Percentiles rank a stretch among this genome's conserved stretches.
phyloP scores from a whole-genome alignment of 2,888 invertebrate genomes.

The Blastobasis lacticolella region DNA sequence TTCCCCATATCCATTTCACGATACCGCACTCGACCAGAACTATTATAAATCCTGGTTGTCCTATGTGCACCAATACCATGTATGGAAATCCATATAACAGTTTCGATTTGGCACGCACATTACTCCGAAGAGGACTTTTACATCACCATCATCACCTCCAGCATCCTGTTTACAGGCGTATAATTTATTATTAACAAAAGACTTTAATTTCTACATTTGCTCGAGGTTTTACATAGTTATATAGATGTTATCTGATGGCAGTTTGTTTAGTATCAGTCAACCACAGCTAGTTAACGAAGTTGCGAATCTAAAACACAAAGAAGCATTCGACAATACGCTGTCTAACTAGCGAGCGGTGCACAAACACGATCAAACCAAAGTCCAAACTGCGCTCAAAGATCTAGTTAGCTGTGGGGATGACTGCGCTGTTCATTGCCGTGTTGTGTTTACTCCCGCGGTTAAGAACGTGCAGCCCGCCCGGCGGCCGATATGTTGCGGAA shows the following conservation, averaged over 20 bases:
- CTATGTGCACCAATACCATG: no score
- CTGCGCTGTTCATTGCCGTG: slow-evolving; percentile 44
- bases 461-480: slow-evolving; percentile 24
- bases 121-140: no score
- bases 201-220: neutral
- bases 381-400: slow-evolving; percentile 66
- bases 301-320: slow-evolving; percentile 60
- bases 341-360: slow-evolving; percentile 58
- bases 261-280: neutral
- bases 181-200: no score
- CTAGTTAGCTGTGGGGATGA: slow-evolving; percentile 60
- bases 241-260: neutral
- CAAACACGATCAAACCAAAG: slow-evolving; percentile 63
- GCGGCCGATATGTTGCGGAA: slow-evolving; percentile 19
- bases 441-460: slow-evolving; percentile 34
- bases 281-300: slow-evolving; percentile 62
- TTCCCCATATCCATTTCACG: no score
- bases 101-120: no score
- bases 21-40: no score
- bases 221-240: neutral
- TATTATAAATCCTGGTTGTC: no score
- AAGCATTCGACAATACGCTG: slow-evolving; percentile 53
- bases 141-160: no score
- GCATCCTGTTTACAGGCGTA: no score
- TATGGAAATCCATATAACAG: no score